Evolutionary conservation across 92 coral and sea anemone species (phyloP).

Genomic region (Montipora capitata): DNA sequence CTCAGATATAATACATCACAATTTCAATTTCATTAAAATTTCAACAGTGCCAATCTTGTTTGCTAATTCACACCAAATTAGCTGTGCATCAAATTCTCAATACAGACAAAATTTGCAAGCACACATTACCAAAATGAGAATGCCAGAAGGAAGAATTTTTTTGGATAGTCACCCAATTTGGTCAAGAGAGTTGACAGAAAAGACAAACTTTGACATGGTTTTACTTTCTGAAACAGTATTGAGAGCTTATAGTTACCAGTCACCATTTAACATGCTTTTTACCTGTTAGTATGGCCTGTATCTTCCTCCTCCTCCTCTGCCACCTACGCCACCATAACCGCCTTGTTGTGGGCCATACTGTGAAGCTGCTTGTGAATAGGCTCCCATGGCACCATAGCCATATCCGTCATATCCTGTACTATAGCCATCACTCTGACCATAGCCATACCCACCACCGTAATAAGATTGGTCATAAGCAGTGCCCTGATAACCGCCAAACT

Average conservation of each 20-base stretch:
- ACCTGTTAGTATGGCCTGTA: constrained; percentile 60
- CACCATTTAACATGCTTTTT: not conserved
- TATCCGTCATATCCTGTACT: constrained; percentile 17
- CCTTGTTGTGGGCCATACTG: constrained; percentile 58
- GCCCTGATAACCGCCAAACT: constrained; percentile 3
- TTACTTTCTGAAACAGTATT: too few relatives aligned
- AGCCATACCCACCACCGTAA: constrained; percentile 28
- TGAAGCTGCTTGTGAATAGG: constrained; percentile 66
- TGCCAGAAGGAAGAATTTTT: too few relatives aligned
- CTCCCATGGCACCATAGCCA: constrained; percentile 56
- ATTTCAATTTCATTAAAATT: too few relatives aligned
- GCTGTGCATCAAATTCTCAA: too few relatives aligned
- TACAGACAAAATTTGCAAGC: too few relatives aligned
- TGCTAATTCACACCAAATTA: too few relatives aligned
- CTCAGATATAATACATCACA: too few relatives aligned
- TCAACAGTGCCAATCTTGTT: too few relatives aligned
- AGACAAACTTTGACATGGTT: too few relatives aligned
- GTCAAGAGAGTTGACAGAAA: too few relatives aligned
- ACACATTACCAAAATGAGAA: too few relatives aligned
- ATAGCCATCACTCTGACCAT: constrained; percentile 19
- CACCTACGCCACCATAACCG: constrained; percentile 31
- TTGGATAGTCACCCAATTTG: too few relatives aligned
- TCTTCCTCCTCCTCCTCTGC: constrained; percentile 38
- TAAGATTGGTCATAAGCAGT: constrained; percentile 19
- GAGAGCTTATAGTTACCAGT: not conserved